Evolutionary conservation across 2,888 invertebrate genomes (phyloP).

Genomic region (Ochlodes sylvanus): DNA sequence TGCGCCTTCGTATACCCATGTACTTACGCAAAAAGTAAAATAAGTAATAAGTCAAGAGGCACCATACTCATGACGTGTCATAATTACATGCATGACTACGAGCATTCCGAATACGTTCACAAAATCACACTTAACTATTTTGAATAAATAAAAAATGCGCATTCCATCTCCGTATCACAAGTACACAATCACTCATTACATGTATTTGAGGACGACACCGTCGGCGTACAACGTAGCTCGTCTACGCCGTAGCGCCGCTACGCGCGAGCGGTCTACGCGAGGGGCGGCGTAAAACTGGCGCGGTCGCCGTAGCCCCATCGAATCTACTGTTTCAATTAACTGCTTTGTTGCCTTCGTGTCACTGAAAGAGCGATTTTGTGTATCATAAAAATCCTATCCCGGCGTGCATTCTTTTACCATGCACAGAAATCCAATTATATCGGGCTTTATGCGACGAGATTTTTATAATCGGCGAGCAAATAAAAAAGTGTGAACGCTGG

Average conservation of each 20-base stretch:
- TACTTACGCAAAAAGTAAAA: slow-evolving; percentile 22
- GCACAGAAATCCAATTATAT: slow-evolving; percentile 32
- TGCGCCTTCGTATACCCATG: not conserved
- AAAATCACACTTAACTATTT: slow-evolving; percentile 13
- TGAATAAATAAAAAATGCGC: slow-evolving; percentile 50
- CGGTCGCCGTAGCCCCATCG: slow-evolving; percentile 59
- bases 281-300: slow-evolving; percentile 79
- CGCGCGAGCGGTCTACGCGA: slow-evolving; percentile 74
- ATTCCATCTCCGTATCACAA: slow-evolving; percentile 59
- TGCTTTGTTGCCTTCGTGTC: slow-evolving; percentile 74
- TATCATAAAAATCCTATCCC: slow-evolving; percentile 48
- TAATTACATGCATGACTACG: slow-evolving; percentile 20
- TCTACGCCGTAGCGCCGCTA: slow-evolving; percentile 66
- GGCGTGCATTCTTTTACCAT: slow-evolving; percentile 35
- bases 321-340: slow-evolving; percentile 73
- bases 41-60: slow-evolving; percentile 3
- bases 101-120: slow-evolving; percentile 18
- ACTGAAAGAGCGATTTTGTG: slow-evolving; percentile 58
- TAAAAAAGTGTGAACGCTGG: slow-evolving; percentile 33
- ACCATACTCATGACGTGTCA: slow-evolving; percentile 20
- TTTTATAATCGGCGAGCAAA: slow-evolving; percentile 35
- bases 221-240: slow-evolving; percentile 55
- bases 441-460: slow-evolving; percentile 30
- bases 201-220: slow-evolving; percentile 59
- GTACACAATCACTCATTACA: slow-evolving; percentile 63